Conservation (phyloP, 2,888 invertebrate species). For the Hofmannophila pseudospretella region DNA sequence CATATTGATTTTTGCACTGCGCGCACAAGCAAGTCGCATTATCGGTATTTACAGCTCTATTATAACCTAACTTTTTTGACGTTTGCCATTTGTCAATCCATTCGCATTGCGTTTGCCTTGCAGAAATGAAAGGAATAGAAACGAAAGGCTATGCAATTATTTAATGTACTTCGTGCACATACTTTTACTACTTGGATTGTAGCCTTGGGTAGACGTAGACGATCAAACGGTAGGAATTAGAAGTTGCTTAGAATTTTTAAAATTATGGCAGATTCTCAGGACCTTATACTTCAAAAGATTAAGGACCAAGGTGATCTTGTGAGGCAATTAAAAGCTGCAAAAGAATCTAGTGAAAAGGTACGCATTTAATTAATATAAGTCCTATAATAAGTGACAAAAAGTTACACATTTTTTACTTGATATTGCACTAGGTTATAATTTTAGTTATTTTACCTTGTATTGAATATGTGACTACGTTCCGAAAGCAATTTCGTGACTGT, state of each 20-base stretch:
- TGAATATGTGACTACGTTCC: background rate
- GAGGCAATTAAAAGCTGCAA: constrained; percentile 87
- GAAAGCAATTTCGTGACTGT: too few relatives aligned
- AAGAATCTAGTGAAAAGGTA: constrained; percentile 88
- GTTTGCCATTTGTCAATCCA: constrained; percentile 7
- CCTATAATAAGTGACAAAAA: background rate
- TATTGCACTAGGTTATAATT: constrained; percentile 6
- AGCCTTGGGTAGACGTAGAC: constrained; percentile 40
- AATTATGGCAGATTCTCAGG: constrained; percentile 57
- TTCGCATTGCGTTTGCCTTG: background rate
- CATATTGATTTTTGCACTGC: too few relatives aligned
- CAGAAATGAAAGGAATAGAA: constrained; percentile 49
- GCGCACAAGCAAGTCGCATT: too few relatives aligned
- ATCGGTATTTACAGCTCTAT: too few relatives aligned
- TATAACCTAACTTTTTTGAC: constrained; percentile 3
- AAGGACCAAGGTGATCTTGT: constrained; percentile 88
- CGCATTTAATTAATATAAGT: constrained; percentile 6
- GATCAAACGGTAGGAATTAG: constrained; percentile 17
- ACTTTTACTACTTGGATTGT: constrained; percentile 43
- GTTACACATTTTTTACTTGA: too few relatives aligned
- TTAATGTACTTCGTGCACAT: constrained; percentile 15
- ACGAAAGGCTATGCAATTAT: constrained; percentile 46
- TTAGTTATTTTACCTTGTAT: constrained; percentile 2
- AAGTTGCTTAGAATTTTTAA: constrained; percentile 14
- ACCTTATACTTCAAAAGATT: constrained; percentile 54